Evolutionary conservation across 2,797 vertebrate genomes (phyloP), one percentile per base, ranked within the genome.

Genomic region (Pseudomugil gertrudae): DNA sequence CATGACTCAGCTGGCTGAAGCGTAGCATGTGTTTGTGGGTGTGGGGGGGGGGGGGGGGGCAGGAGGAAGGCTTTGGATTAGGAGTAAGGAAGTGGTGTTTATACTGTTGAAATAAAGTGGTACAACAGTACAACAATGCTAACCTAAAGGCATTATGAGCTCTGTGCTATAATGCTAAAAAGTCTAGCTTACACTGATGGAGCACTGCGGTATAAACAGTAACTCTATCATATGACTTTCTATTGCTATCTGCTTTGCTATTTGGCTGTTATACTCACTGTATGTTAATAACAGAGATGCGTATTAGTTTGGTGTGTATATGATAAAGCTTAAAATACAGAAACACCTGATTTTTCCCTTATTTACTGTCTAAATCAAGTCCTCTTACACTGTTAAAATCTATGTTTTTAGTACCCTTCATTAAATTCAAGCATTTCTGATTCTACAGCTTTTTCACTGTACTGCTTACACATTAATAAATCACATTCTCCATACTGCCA

Each of bases 1-100:
- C 77, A 82, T 90, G 86, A 91, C 78, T 90, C 89, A 87, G 85
- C 81, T 61, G 36, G 29, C 54, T 72, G 65, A 55, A 56, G 69
- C 48, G 61, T 50, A 4, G 51, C 5, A 30, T 55, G 45, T 52
- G 64, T 62, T 61, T 79, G 65, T 51, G 5, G 6, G 14, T 27
- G 1, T 15, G 24, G 48, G 2, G 24, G 48, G 32, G 10, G 67
- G n/a, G 9, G 7, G 11, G 24, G 48, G 2, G 24, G 48, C 35
- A 13, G 67, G n/a, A 9, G 7, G 11, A 61, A 55, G 13, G 54
- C 8, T 30, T 24, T 45, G 27, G 14, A 33, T 4, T 15, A 1
- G 17, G 33, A 24, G 14, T 27, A 13, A 10, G 13, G n/a, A 3
- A 23, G n/a, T 45, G 32, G 45, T 48, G 64, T 75, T 50, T 62